Percentiles rank a stretch among this genome's conserved stretches.
These are phyloP conservation scores for Sesamia inferens DNA, from an alignment of 2,888 invertebrate genomes.

Conservation along the genomic window DNA sequence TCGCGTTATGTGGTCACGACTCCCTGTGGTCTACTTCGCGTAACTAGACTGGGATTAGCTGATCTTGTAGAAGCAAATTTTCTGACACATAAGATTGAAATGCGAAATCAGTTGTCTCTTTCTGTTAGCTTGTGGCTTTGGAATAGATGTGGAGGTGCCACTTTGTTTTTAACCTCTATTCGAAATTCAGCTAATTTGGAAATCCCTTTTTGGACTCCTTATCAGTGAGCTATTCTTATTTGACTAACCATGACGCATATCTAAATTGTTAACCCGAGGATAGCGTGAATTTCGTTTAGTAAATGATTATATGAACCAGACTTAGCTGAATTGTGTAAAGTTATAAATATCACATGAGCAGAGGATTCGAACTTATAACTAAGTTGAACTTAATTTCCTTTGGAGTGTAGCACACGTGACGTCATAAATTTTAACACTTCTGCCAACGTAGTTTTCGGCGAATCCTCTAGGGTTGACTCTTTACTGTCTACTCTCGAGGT, in stretches of 20 bases:
- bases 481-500: neutral
- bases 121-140: neutral
- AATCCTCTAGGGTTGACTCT: conserved; percentile 40
- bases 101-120: conserved; percentile 14
- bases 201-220: neutral
- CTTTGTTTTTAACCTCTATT: neutral
- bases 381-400: conserved; percentile 72
- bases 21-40: conserved; percentile 36
- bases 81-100: conserved; percentile 36
- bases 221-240: neutral
- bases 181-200: neutral
- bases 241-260: neutral
- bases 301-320: conserved; percentile 8
- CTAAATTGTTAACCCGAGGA: neutral
- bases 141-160: neutral
- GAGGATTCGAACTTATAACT: conserved; percentile 60
- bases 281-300: conserved; percentile 4
- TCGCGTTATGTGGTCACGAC: conserved; percentile 63
- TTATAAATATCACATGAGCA: conserved; percentile 48
- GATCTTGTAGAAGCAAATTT: conserved; percentile 35
- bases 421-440: conserved; percentile 70
- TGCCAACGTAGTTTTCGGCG: conserved; percentile 54
- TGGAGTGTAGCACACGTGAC: conserved; percentile 64
- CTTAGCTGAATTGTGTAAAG: conserved; percentile 31
- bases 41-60: conserved; percentile 51